Evolutionary conservation across 2,797 vertebrate species (phyloP), one percentile per base, ranked within the genome.

Genomic region (Holocentrus rufus): DNA sequence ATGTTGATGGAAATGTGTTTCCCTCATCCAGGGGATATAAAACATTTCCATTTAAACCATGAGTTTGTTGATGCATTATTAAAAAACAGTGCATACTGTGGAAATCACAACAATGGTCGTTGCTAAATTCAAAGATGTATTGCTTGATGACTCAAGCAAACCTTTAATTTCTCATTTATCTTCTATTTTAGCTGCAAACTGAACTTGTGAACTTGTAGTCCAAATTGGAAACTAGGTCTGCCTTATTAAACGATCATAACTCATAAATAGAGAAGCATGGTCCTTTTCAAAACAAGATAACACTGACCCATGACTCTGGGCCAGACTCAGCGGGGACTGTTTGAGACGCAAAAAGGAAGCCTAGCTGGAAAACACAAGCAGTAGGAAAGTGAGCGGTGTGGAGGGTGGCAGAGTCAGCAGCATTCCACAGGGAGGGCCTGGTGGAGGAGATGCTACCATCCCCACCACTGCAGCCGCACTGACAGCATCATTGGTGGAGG

Each of bases 351-450:
- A 46, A 65, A 77, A 80, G 62, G 72, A 76, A 66, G 66, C 72
- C 63, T 79, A 58, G 81, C 69, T 77, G 70, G 63, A 76, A 81
- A 76, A 72, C 56, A 72, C 80, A 74, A 55, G 42, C 55, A 66
- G 74, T 34, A 49, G 73, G 72, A 66, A 69, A 73, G 67, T 58
- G 67, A 68, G 52, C 49, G 74, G 83, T 79, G 72, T 65, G 75
- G 77, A 87, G 83, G 81, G 77, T 84, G 86, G 80, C 84, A 69
- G 50, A 76, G 86, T 89, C 77, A 75, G 80, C 81, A 84, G 76
- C 86, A 86, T 91, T 92, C 90, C 87, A 87, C 63, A 62, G 85
- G 61, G 69, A 83, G 80, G 80, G 77, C 78, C 72, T 74, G 60
- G 80, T 56, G 76, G 79, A 84, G 4, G 83, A 72, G 83, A 81